These are phyloP conservation scores for Sterna hirundo DNA, from an alignment of 2,113 vertebrate genomes.

Conservation along the genomic window DNA sequence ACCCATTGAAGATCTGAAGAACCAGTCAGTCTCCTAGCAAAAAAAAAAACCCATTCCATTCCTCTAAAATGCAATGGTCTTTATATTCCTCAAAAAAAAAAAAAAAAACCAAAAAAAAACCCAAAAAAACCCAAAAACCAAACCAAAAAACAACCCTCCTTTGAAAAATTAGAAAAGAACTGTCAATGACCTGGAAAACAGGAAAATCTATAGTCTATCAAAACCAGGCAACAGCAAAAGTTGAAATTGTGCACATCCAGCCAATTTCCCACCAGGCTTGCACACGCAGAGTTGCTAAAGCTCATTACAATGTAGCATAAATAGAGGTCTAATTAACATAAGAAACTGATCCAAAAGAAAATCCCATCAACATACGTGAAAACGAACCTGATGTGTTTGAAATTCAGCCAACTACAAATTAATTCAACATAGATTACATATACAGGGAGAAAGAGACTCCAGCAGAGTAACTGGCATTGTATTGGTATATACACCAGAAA, in stretches of 20 bases:
- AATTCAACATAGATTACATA: slow-evolving; percentile 52
- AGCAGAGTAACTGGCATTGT: slow-evolving; percentile 36
- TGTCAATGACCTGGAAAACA: not conserved
- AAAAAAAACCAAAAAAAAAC: too few species aligned
- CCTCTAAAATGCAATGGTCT: not conserved
- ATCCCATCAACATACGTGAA: slow-evolving; percentile 57
- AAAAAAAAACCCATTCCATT: not conserved
- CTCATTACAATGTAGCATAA: slow-evolving; percentile 42
- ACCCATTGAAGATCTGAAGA: not conserved
- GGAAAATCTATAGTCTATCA: not conserved
- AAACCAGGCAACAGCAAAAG: not conserved
- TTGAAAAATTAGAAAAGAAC: not conserved
- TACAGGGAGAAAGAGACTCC: slow-evolving; percentile 35
- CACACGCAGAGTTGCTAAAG: slow-evolving; percentile 4
- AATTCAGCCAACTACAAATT: slow-evolving; percentile 64
- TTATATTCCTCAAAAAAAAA: not conserved
- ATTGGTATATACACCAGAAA: not conserved
- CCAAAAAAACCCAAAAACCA: too few species aligned
- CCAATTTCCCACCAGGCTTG: slow-evolving; percentile 21
- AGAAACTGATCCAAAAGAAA: slow-evolving; percentile 45
- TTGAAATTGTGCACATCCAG: not conserved
- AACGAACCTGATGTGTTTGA: slow-evolving; percentile 45
- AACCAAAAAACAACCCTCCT: not conserved
- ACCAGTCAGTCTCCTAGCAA: not conserved
- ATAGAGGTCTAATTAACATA: slow-evolving; percentile 51